Evolutionary conservation across 2,797 vertebrate species (phyloP).

Genomic region (Coccyzus lansbergi): DNA sequence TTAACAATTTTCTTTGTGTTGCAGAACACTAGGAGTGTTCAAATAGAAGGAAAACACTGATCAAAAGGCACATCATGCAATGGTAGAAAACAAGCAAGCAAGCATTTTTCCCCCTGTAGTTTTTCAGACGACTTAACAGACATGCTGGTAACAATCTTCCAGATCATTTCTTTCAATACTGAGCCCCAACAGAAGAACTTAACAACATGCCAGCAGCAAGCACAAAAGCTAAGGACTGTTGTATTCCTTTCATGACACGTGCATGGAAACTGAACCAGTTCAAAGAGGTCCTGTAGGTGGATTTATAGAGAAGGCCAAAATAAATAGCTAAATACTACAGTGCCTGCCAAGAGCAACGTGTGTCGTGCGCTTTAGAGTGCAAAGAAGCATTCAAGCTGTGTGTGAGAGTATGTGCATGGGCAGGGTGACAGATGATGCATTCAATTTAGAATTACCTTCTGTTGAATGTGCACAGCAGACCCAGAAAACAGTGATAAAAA

Average conservation of each 20-base stretch:
- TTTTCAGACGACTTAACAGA: neutral
- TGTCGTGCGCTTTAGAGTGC: slow-evolving; percentile 27
- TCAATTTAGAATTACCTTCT: slow-evolving; percentile 63
- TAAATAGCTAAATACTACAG: neutral
- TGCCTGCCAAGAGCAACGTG: slow-evolving; percentile 1
- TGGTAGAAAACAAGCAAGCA: neutral
- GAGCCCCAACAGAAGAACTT: neutral
- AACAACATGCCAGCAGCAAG: slow-evolving; percentile 22
- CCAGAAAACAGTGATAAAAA: slow-evolving; percentile 19
- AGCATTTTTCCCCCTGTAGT: neutral
- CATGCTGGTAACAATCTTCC: slow-evolving; percentile 3
- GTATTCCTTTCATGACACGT: neutral
- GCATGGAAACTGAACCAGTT: slow-evolving; percentile 18
- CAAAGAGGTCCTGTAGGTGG: neutral
- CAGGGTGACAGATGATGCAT: slow-evolving; percentile 20
- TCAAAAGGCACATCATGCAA: neutral
- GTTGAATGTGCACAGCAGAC: slow-evolving; percentile 44
- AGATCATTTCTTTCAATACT: neutral
- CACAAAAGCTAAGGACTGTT: neutral
- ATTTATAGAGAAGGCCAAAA: neutral
- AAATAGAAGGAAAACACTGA: slow-evolving; percentile 42
- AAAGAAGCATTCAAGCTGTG: neutral
- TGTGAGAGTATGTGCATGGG: neutral
- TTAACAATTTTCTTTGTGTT: neutral
- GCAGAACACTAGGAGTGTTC: neutral